Evolutionary conservation across 2,113 vertebrate species (phyloP).

Genomic region (Erpornis zantholeuca): DNA sequence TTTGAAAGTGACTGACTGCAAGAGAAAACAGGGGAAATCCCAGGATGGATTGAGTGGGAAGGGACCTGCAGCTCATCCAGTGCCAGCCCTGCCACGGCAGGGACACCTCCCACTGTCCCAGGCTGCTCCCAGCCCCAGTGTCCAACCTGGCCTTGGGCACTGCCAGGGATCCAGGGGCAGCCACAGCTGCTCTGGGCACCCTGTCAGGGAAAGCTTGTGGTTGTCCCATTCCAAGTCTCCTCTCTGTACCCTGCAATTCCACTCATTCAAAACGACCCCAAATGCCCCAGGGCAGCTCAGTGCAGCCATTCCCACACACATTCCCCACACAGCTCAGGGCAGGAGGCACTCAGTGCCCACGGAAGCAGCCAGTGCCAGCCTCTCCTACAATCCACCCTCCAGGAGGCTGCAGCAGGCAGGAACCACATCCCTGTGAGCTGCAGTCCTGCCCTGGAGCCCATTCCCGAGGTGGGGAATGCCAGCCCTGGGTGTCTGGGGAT

Average conservation of each 20-base stretch:
- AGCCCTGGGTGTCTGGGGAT: background rate
- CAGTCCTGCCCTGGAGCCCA: no score
- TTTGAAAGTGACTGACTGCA: slow-evolving; percentile 96
- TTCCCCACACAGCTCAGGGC: background rate
- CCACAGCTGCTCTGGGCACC: background rate
- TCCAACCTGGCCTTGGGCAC: background rate
- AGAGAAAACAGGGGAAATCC: background rate
- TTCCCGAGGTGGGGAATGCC: background rate
- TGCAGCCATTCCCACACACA: accelerated
- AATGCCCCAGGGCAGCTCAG: background rate
- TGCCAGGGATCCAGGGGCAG: background rate
- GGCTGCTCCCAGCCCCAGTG: background rate
- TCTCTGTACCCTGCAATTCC: background rate
- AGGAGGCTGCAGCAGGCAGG: background rate
- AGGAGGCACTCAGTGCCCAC: background rate
- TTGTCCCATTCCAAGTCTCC: background rate
- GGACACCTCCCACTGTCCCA: background rate
- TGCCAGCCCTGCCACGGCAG: background rate
- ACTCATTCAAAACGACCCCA: background rate
- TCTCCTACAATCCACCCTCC: background rate
- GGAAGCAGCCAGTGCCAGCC: background rate
- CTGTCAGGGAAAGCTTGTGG: background rate
- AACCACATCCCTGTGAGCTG: background rate
- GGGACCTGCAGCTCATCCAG: background rate
- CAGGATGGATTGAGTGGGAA: background rate